Evolutionary conservation across 2,797 vertebrate genomes (phyloP), one percentile per base, ranked within the genome.

Genomic region (Oreonectes daqikongensis): DNA sequence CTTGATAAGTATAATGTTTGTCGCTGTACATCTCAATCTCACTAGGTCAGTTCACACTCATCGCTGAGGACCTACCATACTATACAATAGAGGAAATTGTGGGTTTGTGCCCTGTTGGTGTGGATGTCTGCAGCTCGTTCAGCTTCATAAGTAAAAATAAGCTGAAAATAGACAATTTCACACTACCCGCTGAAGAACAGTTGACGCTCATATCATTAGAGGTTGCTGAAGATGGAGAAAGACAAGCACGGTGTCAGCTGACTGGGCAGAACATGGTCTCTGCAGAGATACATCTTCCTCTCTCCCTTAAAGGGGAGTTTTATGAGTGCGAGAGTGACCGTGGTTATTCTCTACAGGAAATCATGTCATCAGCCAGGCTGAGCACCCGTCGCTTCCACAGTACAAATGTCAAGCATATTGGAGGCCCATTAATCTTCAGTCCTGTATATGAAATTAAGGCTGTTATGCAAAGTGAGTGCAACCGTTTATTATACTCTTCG

Each of bases 391-490:
- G 69, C 53, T 96, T 95, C 79, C 76, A 74, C 0, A 64, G 80
- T 1, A 24, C 88, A 14, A 89, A 85, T 24, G 52, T 76, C 44
- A 70, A 77, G 10, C 88, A 72, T 24, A 12, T 46, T 14, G 76
- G 87, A 0, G 55, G 2, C 0, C 1, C 68, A 0, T 65, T 95
- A 14, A 0, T 86, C 46, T 83, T 98, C 80, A 90, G 46, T 74
- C 95, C 96, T 0, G 11, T 93, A 3, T 96, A 95, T 55, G 87
- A 95, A 81, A 80, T 97, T 75, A 85, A 92, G 0, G 94, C 90
- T 32, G 57, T 95, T 83, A 97, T 97, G 96, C 93, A 90, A 72
- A 53, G 95, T 97, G 81, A 96, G 96, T 91, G 82, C 53, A 42
- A 72, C 65, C 11, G 40, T 42, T 14, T 4, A 15, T 42, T 18